Evolutionary conservation across 2,888 invertebrate species (phyloP).

Genomic region (Nipponacmea schrenckii): DNA sequence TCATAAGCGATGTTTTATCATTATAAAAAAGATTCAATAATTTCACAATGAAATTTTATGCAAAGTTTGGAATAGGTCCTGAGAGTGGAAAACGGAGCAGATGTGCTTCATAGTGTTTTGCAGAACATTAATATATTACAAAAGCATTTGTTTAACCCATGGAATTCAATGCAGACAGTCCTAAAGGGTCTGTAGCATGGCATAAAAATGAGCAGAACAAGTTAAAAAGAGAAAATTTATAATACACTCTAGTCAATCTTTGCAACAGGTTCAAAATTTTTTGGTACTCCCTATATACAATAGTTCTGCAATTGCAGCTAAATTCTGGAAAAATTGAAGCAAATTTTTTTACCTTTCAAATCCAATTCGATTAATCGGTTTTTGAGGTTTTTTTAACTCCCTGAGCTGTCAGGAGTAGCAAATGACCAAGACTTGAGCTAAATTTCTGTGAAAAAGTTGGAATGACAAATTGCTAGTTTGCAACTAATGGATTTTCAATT

Average conservation of each 20-base stretch:
- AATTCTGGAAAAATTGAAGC: neutral
- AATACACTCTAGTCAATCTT: neutral
- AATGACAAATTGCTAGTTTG: no score
- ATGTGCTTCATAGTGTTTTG: no score
- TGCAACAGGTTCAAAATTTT: neutral
- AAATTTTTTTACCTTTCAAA: no score
- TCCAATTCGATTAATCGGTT: no score
- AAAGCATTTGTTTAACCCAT: no score
- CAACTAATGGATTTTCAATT: no score
- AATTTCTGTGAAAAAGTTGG: no score
- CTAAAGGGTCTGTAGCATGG: no score
- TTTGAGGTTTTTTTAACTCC: no score
- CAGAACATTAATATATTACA: no score
- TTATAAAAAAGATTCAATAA: slow-evolving; percentile 10
- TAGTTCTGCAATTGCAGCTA: neutral
- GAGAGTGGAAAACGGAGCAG: slow-evolving; percentile 12
- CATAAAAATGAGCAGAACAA: slow-evolving; percentile 6
- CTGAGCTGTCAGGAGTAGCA: no score
- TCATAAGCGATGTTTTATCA: slow-evolving; percentile 9
- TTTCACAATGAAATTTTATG: slow-evolving; percentile 10
- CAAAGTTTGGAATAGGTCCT: neutral
- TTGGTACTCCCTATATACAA: slow-evolving; percentile 7
- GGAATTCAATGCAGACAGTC: slow-evolving; percentile 17
- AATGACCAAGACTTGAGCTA: no score
- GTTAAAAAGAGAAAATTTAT: neutral